Evolutionary conservation across 1,140 invertebrate genomes (phyloP).

Genomic region (Nebria ingens): DNA sequence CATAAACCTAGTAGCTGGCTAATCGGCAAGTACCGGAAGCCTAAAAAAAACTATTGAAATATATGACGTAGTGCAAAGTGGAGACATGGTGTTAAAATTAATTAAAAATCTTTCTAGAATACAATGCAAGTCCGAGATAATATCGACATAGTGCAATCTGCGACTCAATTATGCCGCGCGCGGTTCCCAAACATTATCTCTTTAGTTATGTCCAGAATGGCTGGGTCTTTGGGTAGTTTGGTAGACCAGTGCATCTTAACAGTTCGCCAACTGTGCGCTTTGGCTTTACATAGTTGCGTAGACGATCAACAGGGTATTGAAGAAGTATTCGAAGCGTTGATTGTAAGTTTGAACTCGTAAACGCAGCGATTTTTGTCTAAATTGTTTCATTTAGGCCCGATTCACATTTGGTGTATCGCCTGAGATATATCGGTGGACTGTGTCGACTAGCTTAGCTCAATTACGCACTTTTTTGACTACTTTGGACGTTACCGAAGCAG

Average conservation of each 20-base stretch:
- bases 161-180: constrained; percentile 24
- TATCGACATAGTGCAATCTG: constrained; percentile 28
- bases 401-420: constrained; percentile 23
- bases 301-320: constrained; percentile 26
- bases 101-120: constrained; percentile 17
- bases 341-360: constrained; percentile 17
- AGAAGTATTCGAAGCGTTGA: constrained; percentile 22
- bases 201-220: constrained; percentile 20
- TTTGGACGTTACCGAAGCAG: constrained; percentile 19
- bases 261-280: constrained; percentile 21
- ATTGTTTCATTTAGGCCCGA: constrained; percentile 15
- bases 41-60: neutral
- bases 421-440: constrained; percentile 27
- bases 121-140: constrained; percentile 22
- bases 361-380: too few relatives aligned
- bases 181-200: constrained; percentile 25
- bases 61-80: too few relatives aligned
- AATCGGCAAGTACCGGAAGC: too few relatives aligned
- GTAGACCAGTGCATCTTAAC: constrained; percentile 20
- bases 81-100: too few relatives aligned
- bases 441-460: constrained; percentile 21
- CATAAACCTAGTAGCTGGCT: too few relatives aligned
- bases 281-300: constrained; percentile 23
- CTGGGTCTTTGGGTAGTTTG: constrained; percentile 17
- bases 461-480: constrained; percentile 20